These are phyloP conservation scores for Camponotus floridanus DNA, from an alignment of 1,140 invertebrate genomes.

Conservation along the genomic window DNA sequence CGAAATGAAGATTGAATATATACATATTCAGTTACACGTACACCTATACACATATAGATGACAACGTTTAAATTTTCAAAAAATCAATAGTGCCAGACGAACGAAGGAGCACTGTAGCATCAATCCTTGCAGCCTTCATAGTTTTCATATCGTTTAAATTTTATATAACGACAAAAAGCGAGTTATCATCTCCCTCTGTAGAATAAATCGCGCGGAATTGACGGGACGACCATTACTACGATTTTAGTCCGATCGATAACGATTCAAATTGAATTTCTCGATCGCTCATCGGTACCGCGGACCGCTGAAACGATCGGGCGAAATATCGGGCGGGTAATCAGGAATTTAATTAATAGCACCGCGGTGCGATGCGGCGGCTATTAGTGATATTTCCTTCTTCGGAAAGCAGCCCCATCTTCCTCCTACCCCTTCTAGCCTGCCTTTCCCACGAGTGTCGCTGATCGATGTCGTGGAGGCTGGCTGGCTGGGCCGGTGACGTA, in stretches of 20 bases:
- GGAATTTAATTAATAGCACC: conserved; percentile 73
- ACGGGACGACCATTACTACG: background rate
- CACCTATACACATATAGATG: background rate
- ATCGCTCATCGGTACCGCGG: background rate
- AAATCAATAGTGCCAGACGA: conserved; percentile 1
- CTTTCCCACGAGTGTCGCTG: conserved; percentile 76
- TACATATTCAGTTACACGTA: background rate
- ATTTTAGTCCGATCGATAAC: background rate
- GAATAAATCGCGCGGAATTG: background rate
- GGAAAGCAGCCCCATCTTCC: conserved; percentile 22
- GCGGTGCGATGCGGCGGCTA: conserved; percentile 44
- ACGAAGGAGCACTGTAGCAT: background rate
- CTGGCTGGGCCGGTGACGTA: conserved; percentile 81
- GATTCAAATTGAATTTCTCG: conserved; percentile 44
- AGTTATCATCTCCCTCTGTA: background rate
- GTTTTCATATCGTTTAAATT: background rate
- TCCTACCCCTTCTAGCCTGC: conserved; percentile 65
- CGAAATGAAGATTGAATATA: background rate
- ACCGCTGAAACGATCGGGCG: conserved; percentile 35
- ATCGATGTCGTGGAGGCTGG: conserved; percentile 80
- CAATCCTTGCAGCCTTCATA: background rate
- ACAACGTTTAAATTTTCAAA: background rate
- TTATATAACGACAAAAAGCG: background rate
- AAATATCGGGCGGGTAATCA: conserved; percentile 65
- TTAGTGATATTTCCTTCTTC: conserved; percentile 69